Base-by-base conservation (phyloP, 2,797 vertebrate genomes). In the Acanthornis magna region DNA sequence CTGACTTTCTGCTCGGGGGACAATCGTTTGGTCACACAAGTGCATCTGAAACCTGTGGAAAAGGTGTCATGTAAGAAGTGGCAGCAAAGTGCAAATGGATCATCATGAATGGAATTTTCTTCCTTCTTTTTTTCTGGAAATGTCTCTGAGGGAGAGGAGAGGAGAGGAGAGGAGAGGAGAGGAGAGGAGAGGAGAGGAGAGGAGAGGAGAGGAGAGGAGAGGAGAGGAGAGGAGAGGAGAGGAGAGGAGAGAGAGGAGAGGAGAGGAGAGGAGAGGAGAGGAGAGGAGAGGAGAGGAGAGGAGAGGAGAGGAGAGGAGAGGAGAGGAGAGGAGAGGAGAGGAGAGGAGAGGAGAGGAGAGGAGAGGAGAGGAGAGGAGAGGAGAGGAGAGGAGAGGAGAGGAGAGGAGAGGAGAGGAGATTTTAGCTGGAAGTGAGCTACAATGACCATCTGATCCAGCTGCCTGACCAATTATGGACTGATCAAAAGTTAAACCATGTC, bases 131-230 rank as follows among this genome's bases (percentile, higher is more conserved):
- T 25, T 19, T 50, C 26, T 65, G 50, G 62, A 55, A 20, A 32
- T 0, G 0, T 16, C 29, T 68, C 3, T 2, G 17, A 22, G 26
- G 8, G 13, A 11, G 17, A 10, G 13, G 9, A 23, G 36, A 21
- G 11, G 20, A 16, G 42, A 42, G 7, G 13, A 5, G 67, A 51
- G 19, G 32, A 16, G 32, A 55, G 8, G 22, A 20, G 48, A 25
- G 17, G 5, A 17, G 32, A 13, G 10, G 27, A 16, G 25, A 36
- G 5, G 27, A 9, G 25, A 26, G 29, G 4, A 18, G 20, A 57
- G 26, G 5, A 27, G 42, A 70, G 16, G 8, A 36, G 36, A 70
- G 45, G 10, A 48, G 29, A 51, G 36, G 10, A 62, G 36, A 38
- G 42, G 8, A 40, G 14, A 51, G 27, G 27, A 29, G 5, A 62